phyloP scores from a whole-genome alignment of 2,888 invertebrate genomes.

The Ichneumoninae sp. region DNA sequence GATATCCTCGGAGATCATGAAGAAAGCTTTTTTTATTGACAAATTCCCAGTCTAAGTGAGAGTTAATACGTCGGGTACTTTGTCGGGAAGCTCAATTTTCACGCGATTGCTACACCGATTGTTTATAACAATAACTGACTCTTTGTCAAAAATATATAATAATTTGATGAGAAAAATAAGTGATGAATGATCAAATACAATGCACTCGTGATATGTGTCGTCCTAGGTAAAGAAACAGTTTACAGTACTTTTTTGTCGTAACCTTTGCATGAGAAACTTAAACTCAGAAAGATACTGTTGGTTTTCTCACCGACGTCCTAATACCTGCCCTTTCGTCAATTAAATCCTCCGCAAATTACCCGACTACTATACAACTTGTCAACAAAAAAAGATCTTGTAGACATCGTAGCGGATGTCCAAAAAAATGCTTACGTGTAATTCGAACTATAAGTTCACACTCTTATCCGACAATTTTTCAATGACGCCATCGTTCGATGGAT shows the following conservation, averaged over 20 bases:
- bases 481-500: not conserved
- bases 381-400: not conserved
- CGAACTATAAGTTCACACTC: not conserved
- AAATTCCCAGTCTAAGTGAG: not conserved
- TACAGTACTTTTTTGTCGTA: no score
- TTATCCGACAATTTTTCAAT: slow-evolving; percentile 15
- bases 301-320: no score
- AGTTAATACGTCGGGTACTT: not conserved
- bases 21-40: slow-evolving; percentile 4
- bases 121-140: not conserved
- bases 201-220: not conserved
- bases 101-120: not conserved
- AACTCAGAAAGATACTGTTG: not conserved
- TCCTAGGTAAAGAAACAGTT: not conserved
- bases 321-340: no score
- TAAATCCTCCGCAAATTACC: not conserved
- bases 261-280: not conserved
- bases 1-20: not conserved
- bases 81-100: not conserved
- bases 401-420: not conserved
- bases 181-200: not conserved
- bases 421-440: not conserved
- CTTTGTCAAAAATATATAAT: not conserved
- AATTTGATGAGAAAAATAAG: not conserved
- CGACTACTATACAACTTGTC: not conserved